phyloP scores from a whole-genome alignment of 2,113 vertebrate species.

The Oreochromis aureus region DNA sequence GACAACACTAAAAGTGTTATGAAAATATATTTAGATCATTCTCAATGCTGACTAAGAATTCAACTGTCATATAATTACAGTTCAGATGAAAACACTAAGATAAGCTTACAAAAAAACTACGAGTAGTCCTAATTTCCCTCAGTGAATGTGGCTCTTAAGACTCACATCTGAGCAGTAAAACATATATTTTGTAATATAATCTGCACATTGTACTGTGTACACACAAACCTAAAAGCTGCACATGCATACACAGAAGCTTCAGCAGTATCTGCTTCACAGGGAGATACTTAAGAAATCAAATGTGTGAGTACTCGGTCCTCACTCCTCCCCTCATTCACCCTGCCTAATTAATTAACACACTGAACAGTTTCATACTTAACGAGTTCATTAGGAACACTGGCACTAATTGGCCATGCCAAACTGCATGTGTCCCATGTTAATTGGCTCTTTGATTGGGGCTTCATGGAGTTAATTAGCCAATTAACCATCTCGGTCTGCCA shows the following conservation, averaged over 20 bases:
- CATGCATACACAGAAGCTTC: background rate
- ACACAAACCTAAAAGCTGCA: background rate
- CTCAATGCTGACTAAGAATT: no score
- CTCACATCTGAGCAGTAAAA: background rate
- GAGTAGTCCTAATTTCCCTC: background rate
- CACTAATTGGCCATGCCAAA: constrained; percentile 52
- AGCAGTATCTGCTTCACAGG: background rate
- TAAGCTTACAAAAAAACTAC: background rate
- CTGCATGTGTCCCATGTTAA: constrained; percentile 41
- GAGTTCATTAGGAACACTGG: constrained; percentile 18
- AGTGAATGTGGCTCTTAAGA: background rate
- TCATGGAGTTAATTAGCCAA: constrained; percentile 42
- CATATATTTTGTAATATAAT: background rate
- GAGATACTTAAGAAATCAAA: background rate
- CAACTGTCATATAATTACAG: background rate
- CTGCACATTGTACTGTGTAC: background rate
- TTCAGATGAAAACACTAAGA: background rate
- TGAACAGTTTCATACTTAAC: constrained; percentile 42
- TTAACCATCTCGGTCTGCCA: constrained; percentile 27
- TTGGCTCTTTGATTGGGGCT: constrained; percentile 50
- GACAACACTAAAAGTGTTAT: background rate
- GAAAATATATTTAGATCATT: background rate
- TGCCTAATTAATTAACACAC: constrained; percentile 54
- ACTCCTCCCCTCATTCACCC: constrained; percentile 1
- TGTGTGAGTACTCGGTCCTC: background rate